Conservation (phyloP, 2,888 invertebrate species). For the Spodoptera exigua region DNA sequence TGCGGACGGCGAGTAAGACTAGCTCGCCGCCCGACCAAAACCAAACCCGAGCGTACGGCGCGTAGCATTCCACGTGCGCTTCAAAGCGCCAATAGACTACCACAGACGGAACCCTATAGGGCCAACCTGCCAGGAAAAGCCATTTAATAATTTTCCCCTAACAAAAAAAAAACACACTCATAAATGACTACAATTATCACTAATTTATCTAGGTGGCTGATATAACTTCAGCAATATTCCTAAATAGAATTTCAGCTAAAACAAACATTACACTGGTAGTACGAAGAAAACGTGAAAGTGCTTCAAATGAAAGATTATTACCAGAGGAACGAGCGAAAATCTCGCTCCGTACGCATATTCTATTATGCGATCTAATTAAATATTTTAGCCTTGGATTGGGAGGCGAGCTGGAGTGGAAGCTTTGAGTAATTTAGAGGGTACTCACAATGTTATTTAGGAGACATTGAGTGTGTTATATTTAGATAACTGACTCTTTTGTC, state of each 20-base stretch:
- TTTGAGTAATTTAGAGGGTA: slow-evolving; percentile 13
- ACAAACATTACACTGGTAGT: slow-evolving; percentile 29
- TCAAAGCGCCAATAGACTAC: no score
- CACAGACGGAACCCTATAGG: no score
- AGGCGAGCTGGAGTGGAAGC: slow-evolving; percentile 46
- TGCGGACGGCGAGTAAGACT: no score
- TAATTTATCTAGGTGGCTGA: neutral
- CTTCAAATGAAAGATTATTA: slow-evolving; percentile 52
- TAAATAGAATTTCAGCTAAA: slow-evolving; percentile 36
- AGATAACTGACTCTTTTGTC: neutral
- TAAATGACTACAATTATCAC: no score
- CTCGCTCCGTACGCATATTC: slow-evolving; percentile 59
- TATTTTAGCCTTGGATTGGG: slow-evolving; percentile 61
- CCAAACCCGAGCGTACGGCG: no score
- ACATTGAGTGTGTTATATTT: neutral
- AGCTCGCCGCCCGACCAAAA: no score
- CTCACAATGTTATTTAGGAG: no score
- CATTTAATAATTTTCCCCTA: no score
- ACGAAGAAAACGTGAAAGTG: slow-evolving; percentile 43
- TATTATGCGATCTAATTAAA: slow-evolving; percentile 75
- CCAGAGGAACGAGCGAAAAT: slow-evolving; percentile 51
- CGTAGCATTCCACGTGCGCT: no score
- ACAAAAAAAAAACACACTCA: no score
- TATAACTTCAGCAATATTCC: slow-evolving; percentile 21
- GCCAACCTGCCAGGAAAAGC: no score